Evolutionary conservation across 2,113 vertebrate species (phyloP).

Genomic region (Oreochromis tanganicae): DNA sequence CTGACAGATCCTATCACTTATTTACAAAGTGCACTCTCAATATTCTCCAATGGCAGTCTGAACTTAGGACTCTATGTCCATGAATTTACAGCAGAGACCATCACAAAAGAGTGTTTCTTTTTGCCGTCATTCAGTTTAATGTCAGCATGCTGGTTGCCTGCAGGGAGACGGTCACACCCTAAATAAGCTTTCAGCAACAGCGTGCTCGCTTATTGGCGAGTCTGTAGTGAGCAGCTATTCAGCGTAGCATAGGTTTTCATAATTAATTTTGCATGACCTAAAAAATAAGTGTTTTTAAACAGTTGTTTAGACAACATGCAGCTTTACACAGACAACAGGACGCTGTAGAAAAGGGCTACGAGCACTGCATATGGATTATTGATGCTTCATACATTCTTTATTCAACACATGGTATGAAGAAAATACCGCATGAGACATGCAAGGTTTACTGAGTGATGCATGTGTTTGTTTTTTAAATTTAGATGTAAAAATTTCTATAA

Average conservation of each 20-base stretch:
- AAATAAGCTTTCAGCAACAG: slow-evolving; percentile 31
- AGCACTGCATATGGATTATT: slow-evolving; percentile 55
- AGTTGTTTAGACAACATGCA: not conserved
- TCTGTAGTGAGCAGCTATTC: not conserved
- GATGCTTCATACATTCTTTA: slow-evolving; percentile 60
- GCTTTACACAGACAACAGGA: not conserved
- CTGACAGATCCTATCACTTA: slow-evolving; percentile 55
- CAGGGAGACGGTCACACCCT: slow-evolving; percentile 7
- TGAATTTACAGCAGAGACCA: slow-evolving; percentile 3
- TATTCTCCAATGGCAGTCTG: slow-evolving; percentile 3
- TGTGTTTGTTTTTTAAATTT: not conserved
- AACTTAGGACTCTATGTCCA: not conserved
- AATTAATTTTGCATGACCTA: slow-evolving; percentile 3
- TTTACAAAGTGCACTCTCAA: slow-evolving; percentile 54
- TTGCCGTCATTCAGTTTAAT: not conserved
- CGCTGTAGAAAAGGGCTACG: not conserved
- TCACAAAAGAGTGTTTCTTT: not conserved
- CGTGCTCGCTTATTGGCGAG: not conserved
- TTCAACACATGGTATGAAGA: slow-evolving; percentile 29
- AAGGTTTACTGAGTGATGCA: not conserved
- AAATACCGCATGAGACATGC: not conserved
- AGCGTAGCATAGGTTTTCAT: not conserved
- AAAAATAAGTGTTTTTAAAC: not conserved
- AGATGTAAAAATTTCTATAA: not conserved
- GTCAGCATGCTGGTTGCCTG: not conserved